phyloP scores from a whole-genome alignment of 1,140 invertebrate species.

The Panagrolaimus sp. region DNA sequence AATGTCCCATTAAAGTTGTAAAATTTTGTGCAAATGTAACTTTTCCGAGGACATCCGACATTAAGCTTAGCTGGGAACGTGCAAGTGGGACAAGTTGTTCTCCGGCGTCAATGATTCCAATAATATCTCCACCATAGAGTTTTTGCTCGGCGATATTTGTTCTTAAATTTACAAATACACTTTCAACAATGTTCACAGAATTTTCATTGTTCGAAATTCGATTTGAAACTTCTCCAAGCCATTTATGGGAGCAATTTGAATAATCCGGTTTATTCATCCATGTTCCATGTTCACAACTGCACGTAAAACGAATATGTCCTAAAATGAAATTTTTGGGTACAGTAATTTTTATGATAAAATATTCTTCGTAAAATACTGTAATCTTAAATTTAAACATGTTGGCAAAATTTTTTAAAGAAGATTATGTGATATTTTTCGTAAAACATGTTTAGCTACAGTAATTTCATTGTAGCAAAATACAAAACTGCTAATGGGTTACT shows the following conservation, averaged over 20 bases:
- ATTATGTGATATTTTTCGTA: too few species aligned
- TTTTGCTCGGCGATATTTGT: constrained; percentile 1
- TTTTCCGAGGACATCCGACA: neutral
- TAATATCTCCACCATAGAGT: constrained; percentile 20
- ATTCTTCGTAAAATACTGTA: too few species aligned
- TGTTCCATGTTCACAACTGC: constrained; percentile 13
- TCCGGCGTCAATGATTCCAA: constrained; percentile 19
- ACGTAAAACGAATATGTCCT: constrained; percentile 15
- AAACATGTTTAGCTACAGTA: too few species aligned
- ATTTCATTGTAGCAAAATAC: too few species aligned
- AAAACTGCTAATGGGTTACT: too few species aligned
- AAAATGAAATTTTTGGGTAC: too few species aligned
- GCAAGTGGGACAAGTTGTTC: constrained; percentile 13
- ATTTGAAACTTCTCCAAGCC: constrained; percentile 5
- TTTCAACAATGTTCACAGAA: constrained; percentile 11
- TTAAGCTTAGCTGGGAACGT: neutral
- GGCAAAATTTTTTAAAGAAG: too few species aligned
- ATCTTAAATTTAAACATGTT: too few species aligned
- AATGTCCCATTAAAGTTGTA: constrained; percentile 15
- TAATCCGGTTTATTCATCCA: constrained; percentile 19
- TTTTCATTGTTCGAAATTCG: neutral
- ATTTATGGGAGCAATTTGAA: constrained; percentile 20
- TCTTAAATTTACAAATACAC: neutral
- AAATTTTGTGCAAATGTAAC: constrained; percentile 1
- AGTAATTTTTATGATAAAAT: too few species aligned